phyloP scores from a whole-genome alignment of 1,140 invertebrate genomes.

The Drosophila pseudoananassae region DNA sequence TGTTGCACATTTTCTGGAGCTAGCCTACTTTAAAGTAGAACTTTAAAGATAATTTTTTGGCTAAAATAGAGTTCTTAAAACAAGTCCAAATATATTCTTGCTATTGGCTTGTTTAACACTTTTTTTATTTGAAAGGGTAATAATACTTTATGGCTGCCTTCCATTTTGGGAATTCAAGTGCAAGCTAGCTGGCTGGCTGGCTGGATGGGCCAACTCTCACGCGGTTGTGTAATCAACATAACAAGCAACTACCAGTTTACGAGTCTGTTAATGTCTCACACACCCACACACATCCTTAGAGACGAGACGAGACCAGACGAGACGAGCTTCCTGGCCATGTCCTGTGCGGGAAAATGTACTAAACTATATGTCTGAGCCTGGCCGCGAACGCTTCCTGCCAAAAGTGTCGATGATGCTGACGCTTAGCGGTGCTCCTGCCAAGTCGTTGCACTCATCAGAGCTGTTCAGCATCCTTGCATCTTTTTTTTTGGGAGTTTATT shows the following conservation, averaged over 20 bases:
- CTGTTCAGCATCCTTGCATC: not conserved
- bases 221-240: slow-evolving; percentile 76
- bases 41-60: not conserved
- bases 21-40: slow-evolving; percentile 52
- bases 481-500: slow-evolving; percentile 65
- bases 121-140: not conserved
- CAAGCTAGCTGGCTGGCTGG: slow-evolving; percentile 22
- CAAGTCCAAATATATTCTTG: not conserved
- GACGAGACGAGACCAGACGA: slow-evolving; percentile 35
- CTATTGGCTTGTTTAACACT: not conserved
- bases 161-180: slow-evolving; percentile 44
- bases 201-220: slow-evolving; percentile 23
- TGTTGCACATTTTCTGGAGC: slow-evolving; percentile 53
- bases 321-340: slow-evolving; percentile 74
- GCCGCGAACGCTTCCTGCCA: slow-evolving; percentile 72
- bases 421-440: slow-evolving; percentile 53
- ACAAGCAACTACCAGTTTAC: slow-evolving; percentile 80
- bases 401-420: slow-evolving; percentile 68
- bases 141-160: slow-evolving; percentile 3
- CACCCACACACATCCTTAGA: slow-evolving; percentile 10
- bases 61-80: not conserved
- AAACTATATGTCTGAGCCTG: slow-evolving; percentile 55
- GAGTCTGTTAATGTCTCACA: slow-evolving; percentile 75
- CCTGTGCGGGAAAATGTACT: slow-evolving; percentile 27
- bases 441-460: slow-evolving; percentile 80